These are phyloP conservation scores for Discoglossus pictus DNA, from an alignment of 2,797 vertebrate species.

Conservation along the genomic window DNA sequence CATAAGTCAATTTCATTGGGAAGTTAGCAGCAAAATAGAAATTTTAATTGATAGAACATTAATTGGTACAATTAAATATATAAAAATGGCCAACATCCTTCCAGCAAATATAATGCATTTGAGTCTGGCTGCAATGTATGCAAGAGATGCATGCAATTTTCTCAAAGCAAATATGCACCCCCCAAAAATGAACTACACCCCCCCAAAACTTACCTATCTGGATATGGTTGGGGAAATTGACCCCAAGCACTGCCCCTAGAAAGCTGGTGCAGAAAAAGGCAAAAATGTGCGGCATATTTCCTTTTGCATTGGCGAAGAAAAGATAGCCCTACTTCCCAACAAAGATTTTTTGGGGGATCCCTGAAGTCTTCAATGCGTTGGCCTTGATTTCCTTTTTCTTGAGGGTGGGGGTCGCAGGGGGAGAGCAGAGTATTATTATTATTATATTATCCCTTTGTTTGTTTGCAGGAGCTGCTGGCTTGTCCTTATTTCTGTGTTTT, in stretches of 20 bases:
- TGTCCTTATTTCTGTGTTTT: neutral
- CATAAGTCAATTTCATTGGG: too few relatives aligned
- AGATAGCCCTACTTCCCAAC: constrained; percentile 85
- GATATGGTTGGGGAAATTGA: constrained; percentile 99
- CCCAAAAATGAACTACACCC: constrained; percentile 45
- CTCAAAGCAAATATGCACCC: too few relatives aligned
- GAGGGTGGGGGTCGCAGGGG: constrained; percentile 5
- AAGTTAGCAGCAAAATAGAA: too few relatives aligned
- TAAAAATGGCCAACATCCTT: too few relatives aligned
- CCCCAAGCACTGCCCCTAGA: constrained; percentile 95
- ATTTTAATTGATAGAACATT: too few relatives aligned
- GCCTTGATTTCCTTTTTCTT: constrained; percentile 31
- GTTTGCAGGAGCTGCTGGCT: neutral
- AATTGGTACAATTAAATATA: too few relatives aligned
- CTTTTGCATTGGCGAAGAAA: constrained; percentile 96
- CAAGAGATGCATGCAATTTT: too few relatives aligned
- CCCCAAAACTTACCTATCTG: constrained; percentile 89
- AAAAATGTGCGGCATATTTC: constrained; percentile 99
- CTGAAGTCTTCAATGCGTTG: constrained; percentile 49
- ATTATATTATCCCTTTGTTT: neutral
- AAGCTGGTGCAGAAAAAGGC: constrained; percentile 97
- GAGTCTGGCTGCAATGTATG: too few relatives aligned
- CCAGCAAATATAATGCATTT: too few relatives aligned
- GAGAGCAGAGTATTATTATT: neutral
- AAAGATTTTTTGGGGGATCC: constrained; percentile 80